Evolutionary conservation across 2,113 vertebrate genomes (phyloP).

Genomic region (Clinocottus analis): DNA sequence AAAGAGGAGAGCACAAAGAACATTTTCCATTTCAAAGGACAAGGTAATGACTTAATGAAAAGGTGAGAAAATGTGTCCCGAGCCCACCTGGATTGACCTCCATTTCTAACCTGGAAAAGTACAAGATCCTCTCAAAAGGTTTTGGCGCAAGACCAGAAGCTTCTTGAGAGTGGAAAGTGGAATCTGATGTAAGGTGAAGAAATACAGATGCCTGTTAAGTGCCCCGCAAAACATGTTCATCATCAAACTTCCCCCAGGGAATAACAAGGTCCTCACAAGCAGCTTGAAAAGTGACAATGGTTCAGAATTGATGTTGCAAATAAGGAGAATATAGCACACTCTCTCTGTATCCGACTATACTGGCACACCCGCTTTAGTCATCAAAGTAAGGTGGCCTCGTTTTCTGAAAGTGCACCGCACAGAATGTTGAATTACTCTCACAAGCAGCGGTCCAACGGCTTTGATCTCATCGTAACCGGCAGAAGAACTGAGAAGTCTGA

Average conservation of each 20-base stretch:
- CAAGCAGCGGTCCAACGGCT: conserved; percentile 41
- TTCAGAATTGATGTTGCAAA: conserved; percentile 28
- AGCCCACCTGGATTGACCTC: not conserved
- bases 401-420: conserved; percentile 37
- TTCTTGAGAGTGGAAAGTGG: conserved; percentile 38
- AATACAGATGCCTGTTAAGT: conserved; percentile 50
- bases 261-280: conserved; percentile 26
- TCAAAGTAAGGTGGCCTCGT: conserved; percentile 61
- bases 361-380: conserved; percentile 58
- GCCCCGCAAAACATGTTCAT: conserved; percentile 20
- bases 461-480: conserved; percentile 67
- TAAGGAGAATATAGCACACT: not conserved
- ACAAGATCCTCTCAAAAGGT: conserved; percentile 8
- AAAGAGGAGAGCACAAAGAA: not conserved
- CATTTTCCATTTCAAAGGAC: not conserved
- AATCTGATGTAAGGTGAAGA: conserved; percentile 67
- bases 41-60: conserved; percentile 36
- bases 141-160: not conserved
- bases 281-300: conserved; percentile 27
- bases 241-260: conserved; percentile 1
- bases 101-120: conserved; percentile 15
- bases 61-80: not conserved
- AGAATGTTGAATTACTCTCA: conserved; percentile 60
- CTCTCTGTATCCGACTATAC: not conserved
- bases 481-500: conserved; percentile 40